phyloP scores from a whole-genome alignment of 2,113 vertebrate genomes.

The Scophthalmus maximus region DNA sequence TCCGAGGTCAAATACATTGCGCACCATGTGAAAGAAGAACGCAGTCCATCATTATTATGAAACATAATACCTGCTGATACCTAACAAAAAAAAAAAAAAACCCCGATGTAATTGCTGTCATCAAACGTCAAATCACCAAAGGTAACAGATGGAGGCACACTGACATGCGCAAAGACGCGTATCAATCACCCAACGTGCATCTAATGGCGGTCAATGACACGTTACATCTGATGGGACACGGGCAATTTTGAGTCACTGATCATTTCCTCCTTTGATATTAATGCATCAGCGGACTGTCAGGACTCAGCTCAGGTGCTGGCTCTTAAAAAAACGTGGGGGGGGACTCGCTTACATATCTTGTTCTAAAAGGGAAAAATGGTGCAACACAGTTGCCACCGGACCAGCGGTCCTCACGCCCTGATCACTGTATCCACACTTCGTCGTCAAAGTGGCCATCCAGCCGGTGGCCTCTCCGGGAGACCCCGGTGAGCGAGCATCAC shows the following conservation, averaged over 20 bases:
- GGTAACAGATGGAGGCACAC: neutral
- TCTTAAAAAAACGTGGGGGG: too few species aligned
- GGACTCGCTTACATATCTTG: too few species aligned
- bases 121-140: neutral
- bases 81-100: neutral
- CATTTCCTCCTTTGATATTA: neutral
- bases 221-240: neutral
- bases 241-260: neutral
- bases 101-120: neutral
- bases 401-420: too few species aligned
- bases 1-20: conserved; percentile 43
- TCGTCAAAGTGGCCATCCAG: too few species aligned
- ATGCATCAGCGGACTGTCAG: neutral
- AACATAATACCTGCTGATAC: neutral
- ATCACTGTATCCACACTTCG: too few species aligned
- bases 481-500: too few species aligned
- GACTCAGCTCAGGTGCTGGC: conserved; percentile 10
- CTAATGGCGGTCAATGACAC: conserved; percentile 30
- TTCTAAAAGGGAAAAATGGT: neutral
- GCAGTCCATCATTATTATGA: neutral
- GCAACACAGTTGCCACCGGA: neutral
- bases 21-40: conserved; percentile 8
- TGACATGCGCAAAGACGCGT: conserved; percentile 45
- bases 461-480: too few species aligned
- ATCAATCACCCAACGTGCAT: conserved; percentile 24